Conservation (phyloP, 2,888 invertebrate genomes). For the Cataglyphis cursor region DNA sequence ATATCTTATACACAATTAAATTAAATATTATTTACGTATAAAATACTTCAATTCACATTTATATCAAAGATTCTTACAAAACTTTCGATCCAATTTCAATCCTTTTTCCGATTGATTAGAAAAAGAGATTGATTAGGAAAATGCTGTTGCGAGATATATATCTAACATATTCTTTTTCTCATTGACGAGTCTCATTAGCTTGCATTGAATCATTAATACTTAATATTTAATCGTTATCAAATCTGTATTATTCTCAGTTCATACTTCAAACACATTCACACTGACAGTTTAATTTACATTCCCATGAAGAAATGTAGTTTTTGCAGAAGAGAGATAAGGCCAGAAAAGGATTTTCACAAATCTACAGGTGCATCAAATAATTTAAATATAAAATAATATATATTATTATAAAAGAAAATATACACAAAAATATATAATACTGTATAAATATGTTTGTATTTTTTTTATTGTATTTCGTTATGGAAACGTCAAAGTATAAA, state of each 20-base stretch:
- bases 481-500: conserved; percentile 28
- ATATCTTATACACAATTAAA: background rate
- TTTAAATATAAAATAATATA: conserved; percentile 7
- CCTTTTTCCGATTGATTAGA: conserved; percentile 10
- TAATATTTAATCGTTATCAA: conserved; percentile 16
- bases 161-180: conserved; percentile 6
- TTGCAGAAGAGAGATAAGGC: background rate
- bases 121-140: conserved; percentile 24
- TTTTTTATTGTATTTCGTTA: conserved; percentile 24
- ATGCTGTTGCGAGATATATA: conserved; percentile 11
- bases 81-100: conserved; percentile 1
- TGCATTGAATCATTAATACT: conserved; percentile 16
- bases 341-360: background rate
- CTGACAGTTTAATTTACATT: conserved; percentile 19
- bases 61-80: conserved; percentile 40
- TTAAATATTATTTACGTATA: conserved; percentile 34
- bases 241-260: conserved; percentile 28
- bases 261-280: conserved; percentile 30
- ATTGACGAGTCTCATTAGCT: conserved; percentile 11
- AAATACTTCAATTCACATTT: conserved; percentile 26
- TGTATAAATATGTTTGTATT: conserved; percentile 4
- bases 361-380: background rate
- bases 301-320: conserved; percentile 30
- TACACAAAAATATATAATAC: conserved; percentile 35
- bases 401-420: conserved; percentile 6